Percentiles rank a stretch among this genome's conserved stretches.
These are phyloP conservation scores for Chrysolina haemoptera DNA, from an alignment of 2,888 invertebrate genomes.

Conservation along the genomic window DNA sequence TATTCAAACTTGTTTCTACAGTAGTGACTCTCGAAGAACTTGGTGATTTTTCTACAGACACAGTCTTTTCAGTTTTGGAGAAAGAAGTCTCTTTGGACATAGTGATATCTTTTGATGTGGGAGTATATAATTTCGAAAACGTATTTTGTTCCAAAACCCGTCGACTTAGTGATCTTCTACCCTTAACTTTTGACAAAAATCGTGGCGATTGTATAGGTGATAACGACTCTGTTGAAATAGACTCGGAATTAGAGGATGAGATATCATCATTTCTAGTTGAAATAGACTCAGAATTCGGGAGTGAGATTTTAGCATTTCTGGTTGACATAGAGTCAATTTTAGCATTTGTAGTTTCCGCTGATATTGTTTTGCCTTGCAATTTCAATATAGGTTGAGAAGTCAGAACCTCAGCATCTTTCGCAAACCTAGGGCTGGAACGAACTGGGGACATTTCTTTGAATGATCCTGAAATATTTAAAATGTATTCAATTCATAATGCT, in stretches of 20 bases:
- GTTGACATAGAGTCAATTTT: no score
- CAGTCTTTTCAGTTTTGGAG: conserved; percentile 34
- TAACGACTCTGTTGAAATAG: conserved; percentile 4
- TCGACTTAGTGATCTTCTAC: conserved; percentile 56
- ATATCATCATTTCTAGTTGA: not conserved
- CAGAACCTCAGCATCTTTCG: conserved; percentile 35
- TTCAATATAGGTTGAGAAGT: not conserved
- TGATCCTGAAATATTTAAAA: conserved; percentile 47
- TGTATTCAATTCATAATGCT: conserved; percentile 2
- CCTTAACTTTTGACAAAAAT: conserved; percentile 44
- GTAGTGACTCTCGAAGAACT: conserved; percentile 22
- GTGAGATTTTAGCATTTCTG: no score
- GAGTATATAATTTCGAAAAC: conserved; percentile 43
- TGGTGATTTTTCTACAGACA: conserved; percentile 34
- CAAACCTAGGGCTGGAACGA: conserved; percentile 59
- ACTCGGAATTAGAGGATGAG: not conserved
- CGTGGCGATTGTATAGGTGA: conserved; percentile 35
- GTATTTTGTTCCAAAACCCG: conserved; percentile 59
- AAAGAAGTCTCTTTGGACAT: conserved; percentile 27
- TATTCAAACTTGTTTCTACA: conserved; percentile 27
- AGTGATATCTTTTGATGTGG: conserved; percentile 14
- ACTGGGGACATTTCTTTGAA: conserved; percentile 50
- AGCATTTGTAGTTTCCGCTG: not conserved
- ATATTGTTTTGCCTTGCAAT: not conserved
- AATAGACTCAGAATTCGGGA: no score